These are phyloP conservation scores for Lithophane leautieri DNA, from an alignment of 2,888 invertebrate genomes.

Conservation along the genomic window DNA sequence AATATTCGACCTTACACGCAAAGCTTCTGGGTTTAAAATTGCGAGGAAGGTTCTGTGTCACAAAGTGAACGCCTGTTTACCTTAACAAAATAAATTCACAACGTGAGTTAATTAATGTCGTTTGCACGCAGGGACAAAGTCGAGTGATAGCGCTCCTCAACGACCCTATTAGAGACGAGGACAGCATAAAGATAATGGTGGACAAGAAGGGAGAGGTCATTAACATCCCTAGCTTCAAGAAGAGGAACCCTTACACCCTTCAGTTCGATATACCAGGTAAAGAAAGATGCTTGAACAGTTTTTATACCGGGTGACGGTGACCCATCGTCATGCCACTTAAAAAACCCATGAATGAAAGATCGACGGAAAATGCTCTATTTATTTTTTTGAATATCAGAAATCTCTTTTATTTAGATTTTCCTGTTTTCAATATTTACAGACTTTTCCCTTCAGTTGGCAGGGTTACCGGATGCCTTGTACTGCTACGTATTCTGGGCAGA, in stretches of 20 bases:
- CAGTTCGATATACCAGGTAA: slow-evolving; percentile 95
- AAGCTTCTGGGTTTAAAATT: slow-evolving; percentile 16
- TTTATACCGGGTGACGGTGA: background rate
- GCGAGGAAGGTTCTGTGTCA: slow-evolving; percentile 1
- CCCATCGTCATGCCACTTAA: background rate
- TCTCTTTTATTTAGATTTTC: background rate
- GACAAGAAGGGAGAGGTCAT: slow-evolving; percentile 95
- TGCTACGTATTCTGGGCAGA: too few relatives aligned
- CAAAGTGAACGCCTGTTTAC: slow-evolving; percentile 52
- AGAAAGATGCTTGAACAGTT: slow-evolving; percentile 44
- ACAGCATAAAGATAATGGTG: slow-evolving; percentile 94
- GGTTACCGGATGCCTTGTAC: background rate
- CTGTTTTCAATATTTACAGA: slow-evolving; percentile 12
- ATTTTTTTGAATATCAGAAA: background rate
- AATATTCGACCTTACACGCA: slow-evolving; percentile 19
- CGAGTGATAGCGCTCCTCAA: slow-evolving; percentile 95
- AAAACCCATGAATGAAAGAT: background rate
- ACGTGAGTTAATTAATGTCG: slow-evolving; percentile 62
- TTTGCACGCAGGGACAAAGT: slow-evolving; percentile 93
- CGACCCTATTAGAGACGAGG: slow-evolving; percentile 94
- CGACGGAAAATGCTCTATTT: background rate
- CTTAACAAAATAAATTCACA: slow-evolving; percentile 61
- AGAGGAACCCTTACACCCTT: slow-evolving; percentile 95
- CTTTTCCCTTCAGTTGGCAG: background rate
- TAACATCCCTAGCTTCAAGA: slow-evolving; percentile 93